Conservation (phyloP, 2,888 invertebrate genomes). For the Agrochola lychnidis region DNA sequence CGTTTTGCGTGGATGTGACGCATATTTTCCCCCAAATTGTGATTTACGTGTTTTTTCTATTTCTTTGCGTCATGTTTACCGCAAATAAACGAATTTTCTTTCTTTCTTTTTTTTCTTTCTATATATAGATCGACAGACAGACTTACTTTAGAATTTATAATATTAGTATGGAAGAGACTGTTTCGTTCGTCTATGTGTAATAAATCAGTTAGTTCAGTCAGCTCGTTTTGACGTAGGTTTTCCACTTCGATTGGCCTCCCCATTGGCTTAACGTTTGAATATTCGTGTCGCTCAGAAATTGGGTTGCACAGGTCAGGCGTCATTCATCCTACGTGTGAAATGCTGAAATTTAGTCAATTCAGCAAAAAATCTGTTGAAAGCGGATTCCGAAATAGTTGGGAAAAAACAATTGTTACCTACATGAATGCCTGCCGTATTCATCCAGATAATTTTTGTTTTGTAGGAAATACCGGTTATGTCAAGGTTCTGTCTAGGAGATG, state of each 20-base stretch:
- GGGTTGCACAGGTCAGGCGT: constrained; percentile 6
- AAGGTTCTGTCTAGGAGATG: no score
- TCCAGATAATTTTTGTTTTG: no score
- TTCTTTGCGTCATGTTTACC: no score
- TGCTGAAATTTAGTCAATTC: constrained; percentile 17
- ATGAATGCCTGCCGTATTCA: no score
- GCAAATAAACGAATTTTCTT: no score
- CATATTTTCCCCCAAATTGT: no score
- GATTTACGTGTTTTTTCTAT: no score
- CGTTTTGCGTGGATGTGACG: no score
- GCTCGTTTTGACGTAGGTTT: neutral
- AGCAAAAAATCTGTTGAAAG: neutral
- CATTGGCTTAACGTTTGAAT: constrained; percentile 17
- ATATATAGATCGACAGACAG: neutral
- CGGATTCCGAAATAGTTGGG: neutral
- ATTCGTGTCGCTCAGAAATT: constrained; percentile 16
- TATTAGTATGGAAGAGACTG: neutral
- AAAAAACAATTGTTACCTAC: neutral
- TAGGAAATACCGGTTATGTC: no score
- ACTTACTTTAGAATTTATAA: neutral
- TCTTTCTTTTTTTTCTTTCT: no score
- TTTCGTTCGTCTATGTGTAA: neutral
- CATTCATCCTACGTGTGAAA: constrained; percentile 1
- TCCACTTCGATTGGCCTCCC: neutral
- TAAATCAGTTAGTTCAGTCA: neutral